A percentile compares a stretch with the other conserved stretches of the same genome.
phyloP scores from a whole-genome alignment of 2,797 vertebrate species.

The Arremon brunneinucha region DNA sequence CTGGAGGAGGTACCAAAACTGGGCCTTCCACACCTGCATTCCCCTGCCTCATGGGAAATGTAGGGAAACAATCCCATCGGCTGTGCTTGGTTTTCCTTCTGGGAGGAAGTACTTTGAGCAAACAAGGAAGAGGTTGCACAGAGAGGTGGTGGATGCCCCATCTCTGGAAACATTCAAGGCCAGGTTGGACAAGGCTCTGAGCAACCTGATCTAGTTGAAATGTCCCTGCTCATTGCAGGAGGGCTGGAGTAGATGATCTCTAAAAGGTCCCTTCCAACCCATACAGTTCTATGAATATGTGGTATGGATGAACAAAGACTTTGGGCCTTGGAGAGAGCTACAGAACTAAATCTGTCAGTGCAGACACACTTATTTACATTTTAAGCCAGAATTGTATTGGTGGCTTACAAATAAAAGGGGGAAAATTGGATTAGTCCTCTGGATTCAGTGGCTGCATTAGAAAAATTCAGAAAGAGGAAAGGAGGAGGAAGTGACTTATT shows the following conservation, averaged over 20 bases:
- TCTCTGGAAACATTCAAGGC: background rate
- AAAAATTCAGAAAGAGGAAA: constrained; percentile 19
- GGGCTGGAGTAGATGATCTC: background rate
- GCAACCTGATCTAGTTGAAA: background rate
- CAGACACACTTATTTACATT: background rate
- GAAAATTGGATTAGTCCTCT: background rate
- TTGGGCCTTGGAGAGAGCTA: background rate
- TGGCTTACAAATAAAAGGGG: background rate
- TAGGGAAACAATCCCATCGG: background rate
- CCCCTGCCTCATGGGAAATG: background rate
- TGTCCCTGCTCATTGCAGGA: background rate
- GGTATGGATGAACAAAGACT: background rate
- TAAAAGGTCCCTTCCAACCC: background rate
- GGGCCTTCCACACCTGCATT: background rate
- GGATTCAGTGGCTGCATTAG: background rate
- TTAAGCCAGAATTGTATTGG: background rate
- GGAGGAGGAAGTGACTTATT: constrained; percentile 31
- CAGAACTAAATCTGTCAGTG: background rate
- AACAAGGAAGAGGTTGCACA: background rate
- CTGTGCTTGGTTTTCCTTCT: background rate
- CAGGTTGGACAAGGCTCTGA: background rate
- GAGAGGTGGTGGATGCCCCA: background rate
- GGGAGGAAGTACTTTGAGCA: background rate
- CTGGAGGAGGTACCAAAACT: background rate
- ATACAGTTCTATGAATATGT: background rate